A percentile compares a stretch with the other conserved stretches of the same genome.
Evolutionary conservation across 2,797 vertebrate genomes (phyloP).

Genomic region (Oreochromis grahami): DNA sequence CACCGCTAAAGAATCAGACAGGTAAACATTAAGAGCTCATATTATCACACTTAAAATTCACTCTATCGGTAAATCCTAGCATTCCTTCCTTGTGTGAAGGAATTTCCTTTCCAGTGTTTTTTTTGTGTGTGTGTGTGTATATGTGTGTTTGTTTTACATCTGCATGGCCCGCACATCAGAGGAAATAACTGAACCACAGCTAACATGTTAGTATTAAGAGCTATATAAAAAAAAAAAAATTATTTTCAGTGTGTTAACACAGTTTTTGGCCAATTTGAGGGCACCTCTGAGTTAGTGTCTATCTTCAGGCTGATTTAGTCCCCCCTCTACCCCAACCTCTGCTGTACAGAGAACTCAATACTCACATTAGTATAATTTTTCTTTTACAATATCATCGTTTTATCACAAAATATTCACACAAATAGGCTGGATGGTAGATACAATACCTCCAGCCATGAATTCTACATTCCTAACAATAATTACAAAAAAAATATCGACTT

Average conservation of each 20-base stretch:
- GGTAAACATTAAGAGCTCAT: neutral
- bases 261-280: conserved; percentile 49
- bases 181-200: conserved; percentile 4
- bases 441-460: conserved; percentile 51
- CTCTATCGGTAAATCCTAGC: neutral
- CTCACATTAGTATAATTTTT: conserved; percentile 55
- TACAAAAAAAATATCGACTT: conserved; percentile 65
- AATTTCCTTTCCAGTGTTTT: neutral
- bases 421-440: conserved; percentile 46
- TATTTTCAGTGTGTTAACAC: conserved; percentile 39
- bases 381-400: conserved; percentile 59
- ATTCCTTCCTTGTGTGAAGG: neutral
- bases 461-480: conserved; percentile 72
- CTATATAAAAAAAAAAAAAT: conserved; percentile 11
- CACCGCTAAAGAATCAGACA: conserved; percentile 9
- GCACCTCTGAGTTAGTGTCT: conserved; percentile 27
- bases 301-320: conserved; percentile 27
- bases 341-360: conserved; percentile 59
- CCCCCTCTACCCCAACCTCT: conserved; percentile 21
- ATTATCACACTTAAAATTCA: neutral
- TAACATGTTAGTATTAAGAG: conserved; percentile 31
- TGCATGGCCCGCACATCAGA: conserved; percentile 2
- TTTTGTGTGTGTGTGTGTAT: neutral
- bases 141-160: neutral
- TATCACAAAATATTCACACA: conserved; percentile 77